Evolutionary conservation across 1,140 invertebrate genomes (phyloP).

Genomic region (Drosophila paulistorum): DNA sequence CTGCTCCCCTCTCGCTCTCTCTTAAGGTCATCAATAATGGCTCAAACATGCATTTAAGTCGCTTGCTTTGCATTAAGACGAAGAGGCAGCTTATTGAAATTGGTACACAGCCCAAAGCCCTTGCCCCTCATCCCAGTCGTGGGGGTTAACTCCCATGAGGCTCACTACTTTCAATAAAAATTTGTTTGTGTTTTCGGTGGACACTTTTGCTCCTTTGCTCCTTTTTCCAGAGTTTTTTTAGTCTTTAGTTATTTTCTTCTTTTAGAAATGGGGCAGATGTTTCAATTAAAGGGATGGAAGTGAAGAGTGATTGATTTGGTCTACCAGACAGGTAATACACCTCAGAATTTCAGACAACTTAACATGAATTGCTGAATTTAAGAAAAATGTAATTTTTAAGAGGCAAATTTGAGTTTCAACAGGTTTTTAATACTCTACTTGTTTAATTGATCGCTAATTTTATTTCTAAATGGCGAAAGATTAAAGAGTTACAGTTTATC

Average conservation of each 20-base stretch:
- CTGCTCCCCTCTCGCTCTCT: background rate
- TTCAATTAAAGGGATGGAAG: background rate
- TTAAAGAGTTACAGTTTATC: no score
- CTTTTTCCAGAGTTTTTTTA: slow-evolving; percentile 19
- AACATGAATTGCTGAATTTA: no score
- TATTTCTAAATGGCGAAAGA: no score
- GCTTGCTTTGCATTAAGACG: slow-evolving; percentile 57
- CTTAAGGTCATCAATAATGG: slow-evolving; percentile 61
- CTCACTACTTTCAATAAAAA: slow-evolving; percentile 65
- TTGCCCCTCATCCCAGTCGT: background rate
- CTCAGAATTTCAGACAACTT: no score
- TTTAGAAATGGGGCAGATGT: slow-evolving; percentile 37
- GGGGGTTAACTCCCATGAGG: slow-evolving; percentile 36
- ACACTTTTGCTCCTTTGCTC: slow-evolving; percentile 29
- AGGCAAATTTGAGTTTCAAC: no score
- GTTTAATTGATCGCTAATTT: no score
- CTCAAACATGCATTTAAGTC: slow-evolving; percentile 63
- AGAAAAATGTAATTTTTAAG: no score
- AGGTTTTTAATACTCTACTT: no score
- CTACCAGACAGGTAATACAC: background rate
- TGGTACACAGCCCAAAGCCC: slow-evolving; percentile 46
- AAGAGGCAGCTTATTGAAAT: slow-evolving; percentile 59
- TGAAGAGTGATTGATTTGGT: background rate
- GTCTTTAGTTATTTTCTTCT: slow-evolving; percentile 34
- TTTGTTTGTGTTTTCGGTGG: slow-evolving; percentile 54